Conservation (phyloP, 2,888 invertebrate genomes). For the Notocelia uddmanniana region DNA sequence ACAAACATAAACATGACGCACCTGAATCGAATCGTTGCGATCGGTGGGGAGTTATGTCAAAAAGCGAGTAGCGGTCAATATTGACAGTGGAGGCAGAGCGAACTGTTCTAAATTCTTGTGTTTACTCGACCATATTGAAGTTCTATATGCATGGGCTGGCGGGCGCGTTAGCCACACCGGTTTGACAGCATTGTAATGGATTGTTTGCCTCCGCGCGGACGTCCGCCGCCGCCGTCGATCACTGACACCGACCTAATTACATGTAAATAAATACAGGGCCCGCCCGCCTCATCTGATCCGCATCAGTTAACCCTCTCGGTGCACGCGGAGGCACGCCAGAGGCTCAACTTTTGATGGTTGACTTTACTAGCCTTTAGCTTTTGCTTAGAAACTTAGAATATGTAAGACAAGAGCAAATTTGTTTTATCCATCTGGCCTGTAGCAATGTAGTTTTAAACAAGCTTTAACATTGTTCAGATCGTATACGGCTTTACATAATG, state of each 20-base stretch:
- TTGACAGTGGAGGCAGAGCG: conserved; percentile 61
- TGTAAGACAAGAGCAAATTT: conserved; percentile 29
- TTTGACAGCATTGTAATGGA: conserved; percentile 77
- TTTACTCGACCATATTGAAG: conserved; percentile 69
- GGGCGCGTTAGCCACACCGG: conserved; percentile 53
- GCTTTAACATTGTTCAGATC: conserved; percentile 21
- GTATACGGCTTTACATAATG: conserved; percentile 21
- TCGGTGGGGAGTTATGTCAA: conserved; percentile 52
- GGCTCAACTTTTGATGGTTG: conserved; percentile 44
- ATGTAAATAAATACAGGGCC: conserved; percentile 79
- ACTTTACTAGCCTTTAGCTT: conserved; percentile 31
- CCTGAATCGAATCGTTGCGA: conserved; percentile 14
- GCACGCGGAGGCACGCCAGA: conserved; percentile 31
- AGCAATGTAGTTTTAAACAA: conserved; percentile 29
- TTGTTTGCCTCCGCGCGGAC: conserved; percentile 76
- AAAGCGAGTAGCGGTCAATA: conserved; percentile 67
- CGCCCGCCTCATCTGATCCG: conserved; percentile 58
- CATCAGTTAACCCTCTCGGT: conserved; percentile 57
- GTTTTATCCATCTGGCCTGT: conserved; percentile 22
- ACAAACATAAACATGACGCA: conserved; percentile 3
- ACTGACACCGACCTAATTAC: conserved; percentile 80
- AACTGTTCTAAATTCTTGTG: conserved; percentile 72
- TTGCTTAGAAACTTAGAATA: conserved; percentile 36
- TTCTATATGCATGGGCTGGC: conserved; percentile 63
- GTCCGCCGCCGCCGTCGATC: conserved; percentile 74